A percentile compares a stretch with the other conserved stretches of the same genome.
These are phyloP conservation scores for Graptemys geographica DNA, from an alignment of 2,797 vertebrate genomes.

Conservation along the genomic window DNA sequence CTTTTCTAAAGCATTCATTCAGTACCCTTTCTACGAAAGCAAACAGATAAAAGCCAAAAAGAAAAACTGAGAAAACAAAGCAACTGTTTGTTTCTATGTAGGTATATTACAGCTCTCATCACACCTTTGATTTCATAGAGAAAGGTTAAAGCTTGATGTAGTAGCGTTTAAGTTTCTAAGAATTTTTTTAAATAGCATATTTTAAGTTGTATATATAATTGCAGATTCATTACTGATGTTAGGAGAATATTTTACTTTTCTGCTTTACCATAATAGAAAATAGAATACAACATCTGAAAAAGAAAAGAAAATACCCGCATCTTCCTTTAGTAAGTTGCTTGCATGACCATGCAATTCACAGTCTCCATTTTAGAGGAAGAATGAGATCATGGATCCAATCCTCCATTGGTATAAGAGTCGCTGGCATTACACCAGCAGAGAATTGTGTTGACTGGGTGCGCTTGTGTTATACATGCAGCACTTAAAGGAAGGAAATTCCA, in stretches of 20 bases:
- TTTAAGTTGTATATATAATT: neutral
- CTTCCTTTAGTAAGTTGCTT: too few relatives aligned
- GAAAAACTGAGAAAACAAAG: neutral
- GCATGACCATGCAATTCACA: too few relatives aligned
- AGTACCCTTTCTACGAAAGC: neutral
- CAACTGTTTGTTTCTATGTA: neutral
- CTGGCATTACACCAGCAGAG: too few relatives aligned
- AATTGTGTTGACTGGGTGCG: too few relatives aligned
- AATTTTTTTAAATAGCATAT: neutral
- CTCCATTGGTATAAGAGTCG: too few relatives aligned
- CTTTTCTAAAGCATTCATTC: neutral
- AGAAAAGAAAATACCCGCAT: too few relatives aligned
- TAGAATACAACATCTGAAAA: too few relatives aligned
- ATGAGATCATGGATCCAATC: too few relatives aligned
- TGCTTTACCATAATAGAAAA: too few relatives aligned
- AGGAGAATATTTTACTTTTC: too few relatives aligned
- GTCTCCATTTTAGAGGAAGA: too few relatives aligned
- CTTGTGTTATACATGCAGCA: too few relatives aligned
- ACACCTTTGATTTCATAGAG: neutral
- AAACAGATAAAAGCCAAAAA: neutral
- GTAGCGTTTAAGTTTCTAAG: neutral
- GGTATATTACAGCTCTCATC: neutral
- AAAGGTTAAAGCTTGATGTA: neutral
- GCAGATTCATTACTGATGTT: neutral
- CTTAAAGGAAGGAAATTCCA: neutral